phyloP scores from a whole-genome alignment of 1,140 invertebrate genomes.

The Phenacoccus solenopsis region DNA sequence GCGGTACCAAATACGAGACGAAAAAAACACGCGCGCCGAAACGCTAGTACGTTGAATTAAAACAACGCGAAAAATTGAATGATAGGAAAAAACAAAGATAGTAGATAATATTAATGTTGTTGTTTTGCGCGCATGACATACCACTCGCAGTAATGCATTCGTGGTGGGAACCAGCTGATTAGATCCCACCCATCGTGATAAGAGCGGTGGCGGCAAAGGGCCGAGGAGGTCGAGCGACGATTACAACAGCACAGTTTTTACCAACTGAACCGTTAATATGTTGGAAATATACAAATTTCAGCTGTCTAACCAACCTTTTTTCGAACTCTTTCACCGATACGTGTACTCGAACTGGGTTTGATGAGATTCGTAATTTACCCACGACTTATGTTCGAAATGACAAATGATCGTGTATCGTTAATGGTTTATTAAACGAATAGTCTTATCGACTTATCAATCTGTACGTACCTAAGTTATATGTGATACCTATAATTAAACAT shows the following conservation, averaged over 20 bases:
- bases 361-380: too few species aligned
- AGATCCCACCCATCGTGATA: slow-evolving; percentile 17
- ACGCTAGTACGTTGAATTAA: not conserved
- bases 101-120: slow-evolving; percentile 12
- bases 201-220: not conserved
- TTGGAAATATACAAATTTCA: not conserved
- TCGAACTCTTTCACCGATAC: too few species aligned
- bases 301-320: not conserved
- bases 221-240: not conserved
- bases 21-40: not conserved
- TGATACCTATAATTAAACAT: too few species aligned
- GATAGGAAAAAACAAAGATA: slow-evolving; percentile 15
- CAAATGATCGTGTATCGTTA: too few species aligned
- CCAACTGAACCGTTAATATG: not conserved
- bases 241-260: not conserved
- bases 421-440: too few species aligned
- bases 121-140: slow-evolving; percentile 14
- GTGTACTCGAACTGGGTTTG: too few species aligned
- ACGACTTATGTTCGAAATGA: too few species aligned
- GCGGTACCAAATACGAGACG: not conserved
- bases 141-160: not conserved
- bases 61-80: not conserved
- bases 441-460: too few species aligned
- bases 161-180: slow-evolving; percentile 15
- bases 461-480: too few species aligned